Conservation (phyloP, 2,113 vertebrate genomes). For the Carassius carassius region DNA sequence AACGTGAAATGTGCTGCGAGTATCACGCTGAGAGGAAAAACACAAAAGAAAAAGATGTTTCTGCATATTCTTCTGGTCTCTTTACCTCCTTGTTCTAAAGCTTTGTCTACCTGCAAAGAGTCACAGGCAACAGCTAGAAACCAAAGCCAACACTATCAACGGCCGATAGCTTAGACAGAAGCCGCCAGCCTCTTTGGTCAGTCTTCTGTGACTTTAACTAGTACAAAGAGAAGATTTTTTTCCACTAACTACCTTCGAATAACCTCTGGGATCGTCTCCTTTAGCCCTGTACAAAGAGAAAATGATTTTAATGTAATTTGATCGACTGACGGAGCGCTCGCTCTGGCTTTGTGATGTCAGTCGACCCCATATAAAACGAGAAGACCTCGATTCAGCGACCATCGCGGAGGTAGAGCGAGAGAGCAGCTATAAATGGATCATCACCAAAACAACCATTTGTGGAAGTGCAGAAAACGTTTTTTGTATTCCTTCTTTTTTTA, state of each 20-base stretch:
- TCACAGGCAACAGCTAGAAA: constrained; percentile 99
- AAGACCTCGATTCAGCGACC: constrained; percentile 29
- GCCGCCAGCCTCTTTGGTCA: constrained; percentile 91
- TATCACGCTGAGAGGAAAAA: constrained; percentile 73
- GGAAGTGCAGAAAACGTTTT: constrained; percentile 89
- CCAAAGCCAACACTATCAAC: constrained; percentile 99
- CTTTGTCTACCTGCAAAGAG: constrained; percentile 99
- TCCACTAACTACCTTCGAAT: constrained; percentile 97
- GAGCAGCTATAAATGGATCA: constrained; percentile 94
- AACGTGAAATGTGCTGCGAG: constrained; percentile 81
- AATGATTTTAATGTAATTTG: constrained; percentile 85
- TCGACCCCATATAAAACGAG: not conserved
- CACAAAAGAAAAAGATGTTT: constrained; percentile 88
- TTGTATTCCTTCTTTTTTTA: constrained; percentile 67
- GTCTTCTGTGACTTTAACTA: constrained; percentile 98
- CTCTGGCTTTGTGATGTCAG: constrained; percentile 66
- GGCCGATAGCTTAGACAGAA: constrained; percentile 99
- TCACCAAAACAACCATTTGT: constrained; percentile 92
- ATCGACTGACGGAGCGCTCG: constrained; percentile 82
- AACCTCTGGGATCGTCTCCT: constrained; percentile 99
- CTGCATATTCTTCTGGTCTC: constrained; percentile 94
- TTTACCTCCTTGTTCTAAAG: constrained; percentile 98
- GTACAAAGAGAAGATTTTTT: constrained; percentile 95
- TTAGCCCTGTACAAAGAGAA: constrained; percentile 93
- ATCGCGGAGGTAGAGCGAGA: constrained; percentile 73